phyloP scores from a whole-genome alignment of 2,797 vertebrate genomes.

The Tolypeutes matacus region DNA sequence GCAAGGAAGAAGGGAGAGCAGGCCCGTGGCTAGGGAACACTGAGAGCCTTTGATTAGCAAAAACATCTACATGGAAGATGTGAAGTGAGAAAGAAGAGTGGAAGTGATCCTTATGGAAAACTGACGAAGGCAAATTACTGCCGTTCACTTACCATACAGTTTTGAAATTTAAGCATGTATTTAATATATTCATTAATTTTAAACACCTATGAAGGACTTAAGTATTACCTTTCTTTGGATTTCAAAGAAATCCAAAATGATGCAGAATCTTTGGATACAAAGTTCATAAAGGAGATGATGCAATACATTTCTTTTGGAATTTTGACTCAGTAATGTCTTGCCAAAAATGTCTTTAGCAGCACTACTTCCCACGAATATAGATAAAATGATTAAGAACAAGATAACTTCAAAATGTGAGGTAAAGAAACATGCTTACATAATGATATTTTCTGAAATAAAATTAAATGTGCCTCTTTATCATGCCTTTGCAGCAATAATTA shows the following conservation, averaged over 20 bases:
- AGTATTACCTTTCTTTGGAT: not conserved
- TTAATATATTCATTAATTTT: not conserved
- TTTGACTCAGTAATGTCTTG: slow-evolving; percentile 58
- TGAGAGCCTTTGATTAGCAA: not conserved
- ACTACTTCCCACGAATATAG: slow-evolving; percentile 63
- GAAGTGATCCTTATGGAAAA: not conserved
- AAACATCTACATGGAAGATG: not conserved
- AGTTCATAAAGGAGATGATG: slow-evolving; percentile 20
- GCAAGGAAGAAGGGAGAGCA: not conserved
- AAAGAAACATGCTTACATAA: slow-evolving; percentile 53
- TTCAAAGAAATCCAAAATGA: slow-evolving; percentile 27
- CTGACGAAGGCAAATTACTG: not conserved
- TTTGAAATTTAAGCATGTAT: slow-evolving; percentile 2
- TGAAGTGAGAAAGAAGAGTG: not conserved
- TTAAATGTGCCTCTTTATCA: slow-evolving; percentile 70
- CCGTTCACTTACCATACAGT: not conserved
- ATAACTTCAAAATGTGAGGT: slow-evolving; percentile 46
- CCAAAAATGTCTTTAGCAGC: slow-evolving; percentile 66
- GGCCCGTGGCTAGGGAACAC: not conserved
- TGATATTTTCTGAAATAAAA: slow-evolving; percentile 65
- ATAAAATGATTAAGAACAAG: slow-evolving; percentile 58
- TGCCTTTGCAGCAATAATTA: slow-evolving; percentile 36
- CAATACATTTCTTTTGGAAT: slow-evolving; percentile 15
- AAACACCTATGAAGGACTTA: not conserved
- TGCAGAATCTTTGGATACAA: slow-evolving; percentile 22